Conservation (phyloP, 2,797 vertebrate species). For the Telmatherina bonti region DNA sequence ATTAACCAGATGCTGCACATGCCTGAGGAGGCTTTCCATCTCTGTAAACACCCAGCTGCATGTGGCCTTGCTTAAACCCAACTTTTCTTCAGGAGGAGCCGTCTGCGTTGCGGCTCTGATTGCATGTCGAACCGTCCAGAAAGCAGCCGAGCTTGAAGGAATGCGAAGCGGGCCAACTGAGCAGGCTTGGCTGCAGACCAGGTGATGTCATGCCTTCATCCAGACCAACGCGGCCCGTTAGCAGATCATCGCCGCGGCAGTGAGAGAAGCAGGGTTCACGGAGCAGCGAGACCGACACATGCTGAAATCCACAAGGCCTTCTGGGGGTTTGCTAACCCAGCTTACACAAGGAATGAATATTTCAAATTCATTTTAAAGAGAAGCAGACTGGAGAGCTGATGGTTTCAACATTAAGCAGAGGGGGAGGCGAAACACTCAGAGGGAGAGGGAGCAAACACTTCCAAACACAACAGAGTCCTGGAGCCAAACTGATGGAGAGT, state of each 20-base stretch:
- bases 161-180: constrained; percentile 18
- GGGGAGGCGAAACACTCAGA: constrained; percentile 41
- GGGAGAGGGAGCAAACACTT: constrained; percentile 49
- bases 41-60: constrained; percentile 44
- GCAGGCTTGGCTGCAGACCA: constrained; percentile 4
- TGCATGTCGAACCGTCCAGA: constrained; percentile 4
- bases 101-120: constrained; percentile 2
- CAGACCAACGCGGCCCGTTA: background rate
- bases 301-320: constrained; percentile 42
- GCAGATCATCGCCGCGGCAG: constrained; percentile 17
- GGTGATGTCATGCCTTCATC: constrained; percentile 18
- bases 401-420: constrained; percentile 62
- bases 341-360: constrained; percentile 49
- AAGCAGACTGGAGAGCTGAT: constrained; percentile 61
- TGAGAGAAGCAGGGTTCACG: constrained; percentile 19
- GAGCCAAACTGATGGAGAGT: constrained; percentile 42
- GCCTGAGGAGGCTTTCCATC: constrained; percentile 32
- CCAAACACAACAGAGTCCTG: constrained; percentile 63
- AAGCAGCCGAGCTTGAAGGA: constrained; percentile 16
- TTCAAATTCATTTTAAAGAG: constrained; percentile 63
- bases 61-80: constrained; percentile 36
- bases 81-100: constrained; percentile 22
- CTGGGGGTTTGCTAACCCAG: constrained; percentile 18
- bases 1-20: constrained; percentile 28
- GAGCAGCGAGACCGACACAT: constrained; percentile 20